Evolutionary conservation across 2,113 vertebrate species (phyloP).

Genomic region (Paramisgurnus dabryanus): DNA sequence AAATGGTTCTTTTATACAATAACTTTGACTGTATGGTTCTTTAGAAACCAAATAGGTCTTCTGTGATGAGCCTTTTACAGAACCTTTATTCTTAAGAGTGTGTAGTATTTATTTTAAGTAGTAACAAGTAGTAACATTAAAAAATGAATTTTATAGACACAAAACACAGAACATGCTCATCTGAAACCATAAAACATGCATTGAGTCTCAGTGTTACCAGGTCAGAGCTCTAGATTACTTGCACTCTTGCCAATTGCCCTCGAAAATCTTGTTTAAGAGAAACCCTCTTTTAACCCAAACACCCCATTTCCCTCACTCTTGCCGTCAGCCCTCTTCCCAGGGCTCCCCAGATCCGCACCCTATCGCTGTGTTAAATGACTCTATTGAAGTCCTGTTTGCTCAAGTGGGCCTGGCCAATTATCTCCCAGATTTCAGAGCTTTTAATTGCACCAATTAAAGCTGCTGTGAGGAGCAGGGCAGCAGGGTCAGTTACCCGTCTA

Average conservation of each 20-base stretch:
- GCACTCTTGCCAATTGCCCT: constrained; percentile 29
- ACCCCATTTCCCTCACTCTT: constrained; percentile 17
- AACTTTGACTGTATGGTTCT: too few relatives aligned
- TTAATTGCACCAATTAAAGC: constrained; percentile 60
- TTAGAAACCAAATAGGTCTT: too few relatives aligned
- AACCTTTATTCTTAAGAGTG: too few relatives aligned
- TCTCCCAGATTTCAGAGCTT: constrained; percentile 56
- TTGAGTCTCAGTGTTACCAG: constrained; percentile 9
- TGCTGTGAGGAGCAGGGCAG: constrained; percentile 51
- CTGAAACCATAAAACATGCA: constrained; percentile 23
- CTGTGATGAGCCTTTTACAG: too few relatives aligned
- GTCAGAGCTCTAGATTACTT: constrained; percentile 12
- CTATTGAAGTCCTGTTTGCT: constrained; percentile 59
- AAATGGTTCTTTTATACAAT: too few relatives aligned
- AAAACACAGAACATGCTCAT: neutral
- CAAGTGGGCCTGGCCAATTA: constrained; percentile 58
- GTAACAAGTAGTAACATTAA: neutral
- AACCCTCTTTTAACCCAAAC: constrained; percentile 39
- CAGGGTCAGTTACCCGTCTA: constrained; percentile 39
- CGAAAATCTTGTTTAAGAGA: constrained; percentile 32
- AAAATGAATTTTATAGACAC: neutral
- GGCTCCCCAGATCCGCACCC: constrained; percentile 43
- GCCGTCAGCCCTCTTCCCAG: constrained; percentile 29
- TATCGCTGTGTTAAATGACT: constrained; percentile 54
- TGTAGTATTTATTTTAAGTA: too few relatives aligned